These are phyloP conservation scores for Threskiornis aethiopicus DNA, from an alignment of 2,797 vertebrate species.

Conservation along the genomic window DNA sequence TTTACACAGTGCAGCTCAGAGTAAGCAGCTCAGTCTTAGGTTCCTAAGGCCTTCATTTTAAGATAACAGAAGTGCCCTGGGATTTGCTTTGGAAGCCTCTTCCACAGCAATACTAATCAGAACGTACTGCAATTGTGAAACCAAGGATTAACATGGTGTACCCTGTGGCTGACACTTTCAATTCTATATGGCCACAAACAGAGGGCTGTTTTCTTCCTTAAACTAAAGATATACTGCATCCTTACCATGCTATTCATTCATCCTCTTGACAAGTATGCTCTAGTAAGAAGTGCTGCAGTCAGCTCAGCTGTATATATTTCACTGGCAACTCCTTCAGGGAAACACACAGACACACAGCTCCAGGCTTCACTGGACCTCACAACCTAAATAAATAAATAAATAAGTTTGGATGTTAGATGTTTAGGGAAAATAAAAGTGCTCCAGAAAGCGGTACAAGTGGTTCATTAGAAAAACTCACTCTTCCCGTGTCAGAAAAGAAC, in stretches of 20 bases:
- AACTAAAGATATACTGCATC: not conserved
- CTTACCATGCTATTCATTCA: not conserved
- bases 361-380: not conserved
- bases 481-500: not conserved
- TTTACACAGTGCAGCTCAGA: not conserved
- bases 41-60: constrained; percentile 31
- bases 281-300: constrained; percentile 5
- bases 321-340: not conserved
- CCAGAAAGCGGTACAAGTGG: not conserved
- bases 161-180: not conserved
- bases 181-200: constrained; percentile 14
- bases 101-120: constrained; percentile 19
- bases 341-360: not conserved
- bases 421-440: not conserved
- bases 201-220: not conserved
- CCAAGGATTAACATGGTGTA: constrained; percentile 4
- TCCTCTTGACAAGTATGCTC: constrained; percentile 1
- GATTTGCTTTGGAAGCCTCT: constrained; percentile 24
- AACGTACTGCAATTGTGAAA: not conserved
- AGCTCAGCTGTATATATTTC: not conserved
- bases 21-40: not conserved
- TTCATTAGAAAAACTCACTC: not conserved
- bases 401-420: not conserved
- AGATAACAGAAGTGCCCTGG: constrained; percentile 7
- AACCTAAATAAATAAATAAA: not conserved